These are phyloP conservation scores for Psittacula cyanocephala DNA, from an alignment of 2,113 vertebrate genomes.

Conservation along the genomic window DNA sequence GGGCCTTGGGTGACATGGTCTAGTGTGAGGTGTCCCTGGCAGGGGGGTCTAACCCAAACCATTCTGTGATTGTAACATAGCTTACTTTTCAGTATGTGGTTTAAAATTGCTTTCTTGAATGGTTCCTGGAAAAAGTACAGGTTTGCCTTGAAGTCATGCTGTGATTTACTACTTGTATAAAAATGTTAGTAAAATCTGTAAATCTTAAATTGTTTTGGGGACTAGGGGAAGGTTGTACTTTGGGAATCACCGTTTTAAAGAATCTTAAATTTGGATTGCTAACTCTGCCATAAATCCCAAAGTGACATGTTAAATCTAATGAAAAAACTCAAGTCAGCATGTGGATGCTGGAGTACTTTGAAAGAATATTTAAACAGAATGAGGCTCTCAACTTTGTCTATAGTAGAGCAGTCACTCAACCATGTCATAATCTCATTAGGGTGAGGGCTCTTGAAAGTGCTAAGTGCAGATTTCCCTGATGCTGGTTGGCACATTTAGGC, in stretches of 20 bases:
- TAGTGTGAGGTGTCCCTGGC: not conserved
- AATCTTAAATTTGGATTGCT: slow-evolving; percentile 6
- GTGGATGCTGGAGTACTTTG: slow-evolving; percentile 6
- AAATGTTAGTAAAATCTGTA: not conserved
- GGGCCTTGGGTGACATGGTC: not conserved
- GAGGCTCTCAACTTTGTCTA: not conserved
- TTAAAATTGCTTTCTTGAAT: not conserved
- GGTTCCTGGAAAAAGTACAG: not conserved
- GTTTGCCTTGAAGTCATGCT: not conserved
- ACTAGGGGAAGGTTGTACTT: not conserved
- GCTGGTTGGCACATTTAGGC: not conserved
- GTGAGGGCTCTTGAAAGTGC: slow-evolving; percentile 29
- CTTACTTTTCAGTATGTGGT: not conserved
- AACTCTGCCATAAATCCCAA: slow-evolving; percentile 9
- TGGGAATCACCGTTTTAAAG: not conserved
- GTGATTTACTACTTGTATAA: not conserved
- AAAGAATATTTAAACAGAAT: slow-evolving; percentile 25
- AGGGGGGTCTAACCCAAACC: not conserved
- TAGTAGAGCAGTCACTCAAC: slow-evolving; percentile 15
- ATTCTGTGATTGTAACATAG: not conserved
- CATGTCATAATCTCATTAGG: slow-evolving; percentile 30
- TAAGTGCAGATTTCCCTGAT: slow-evolving; percentile 35
- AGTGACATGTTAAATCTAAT: slow-evolving; percentile 19
- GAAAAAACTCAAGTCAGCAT: slow-evolving; percentile 11
- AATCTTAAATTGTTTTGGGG: not conserved